Percentiles rank a stretch among this genome's conserved stretches.
Evolutionary conservation across 2,113 vertebrate species (phyloP).

Genomic region (Channa maculata): DNA sequence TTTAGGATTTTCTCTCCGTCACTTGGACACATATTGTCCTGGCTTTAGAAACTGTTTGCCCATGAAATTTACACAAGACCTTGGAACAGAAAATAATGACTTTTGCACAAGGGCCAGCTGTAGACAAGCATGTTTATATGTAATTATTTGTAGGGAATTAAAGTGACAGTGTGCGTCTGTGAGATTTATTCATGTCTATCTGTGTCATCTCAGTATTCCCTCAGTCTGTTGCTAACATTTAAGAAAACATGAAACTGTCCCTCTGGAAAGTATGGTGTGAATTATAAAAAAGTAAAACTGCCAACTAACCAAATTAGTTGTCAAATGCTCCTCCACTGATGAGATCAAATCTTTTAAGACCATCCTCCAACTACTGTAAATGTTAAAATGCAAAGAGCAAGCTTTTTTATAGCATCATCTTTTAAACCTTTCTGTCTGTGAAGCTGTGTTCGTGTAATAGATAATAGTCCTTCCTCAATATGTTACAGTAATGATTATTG

Average conservation of each 20-base stretch:
- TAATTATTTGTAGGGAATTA: background rate
- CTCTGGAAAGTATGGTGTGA: background rate
- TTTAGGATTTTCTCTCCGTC: constrained; percentile 30
- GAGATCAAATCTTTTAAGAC: too few species aligned
- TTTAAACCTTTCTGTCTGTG: constrained; percentile 7
- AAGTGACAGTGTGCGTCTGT: background rate
- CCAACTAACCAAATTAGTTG: background rate
- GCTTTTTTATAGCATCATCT: background rate
- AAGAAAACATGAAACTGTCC: constrained; percentile 6
- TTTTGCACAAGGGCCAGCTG: constrained; percentile 20
- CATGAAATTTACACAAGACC: constrained; percentile 30
- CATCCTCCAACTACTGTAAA: background rate
- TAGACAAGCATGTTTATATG: background rate
- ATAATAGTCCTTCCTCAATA: background rate
- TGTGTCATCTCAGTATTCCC: constrained; percentile 18
- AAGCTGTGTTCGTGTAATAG: background rate
- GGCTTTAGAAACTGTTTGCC: constrained; percentile 1
- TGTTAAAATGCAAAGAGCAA: background rate
- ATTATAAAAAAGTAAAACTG: background rate
- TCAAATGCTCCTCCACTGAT: too few species aligned
- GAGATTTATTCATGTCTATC: constrained; percentile 10
- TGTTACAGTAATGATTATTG: background rate
- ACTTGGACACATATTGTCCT: constrained; percentile 25
- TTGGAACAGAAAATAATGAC: constrained; percentile 13
- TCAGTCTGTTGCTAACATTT: constrained; percentile 23